Base-by-base conservation (phyloP, 2,888 invertebrate genomes). In the Noctua pronuba region DNA sequence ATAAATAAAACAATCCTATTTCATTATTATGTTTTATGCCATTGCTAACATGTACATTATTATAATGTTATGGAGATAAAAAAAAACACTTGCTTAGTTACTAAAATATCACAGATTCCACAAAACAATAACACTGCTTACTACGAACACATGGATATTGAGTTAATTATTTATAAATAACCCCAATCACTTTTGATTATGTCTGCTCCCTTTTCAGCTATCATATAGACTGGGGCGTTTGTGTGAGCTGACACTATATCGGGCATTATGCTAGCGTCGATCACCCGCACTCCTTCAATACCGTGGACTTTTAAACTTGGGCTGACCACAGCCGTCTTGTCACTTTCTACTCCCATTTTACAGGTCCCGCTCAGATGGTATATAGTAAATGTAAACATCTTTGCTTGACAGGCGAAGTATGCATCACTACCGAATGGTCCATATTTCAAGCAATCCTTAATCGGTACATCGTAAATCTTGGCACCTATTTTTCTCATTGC, bases 241-340 rank as follows among this genome's bases (percentile, higher is more conserved):
- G 98, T 98, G 91, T 98, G 98, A 31, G 98, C 98, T 1, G 98
- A 97, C 0, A 98, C 97, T 68, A 98, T 97, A 91, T 97, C 97
- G 0, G 98, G 98, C 97, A 98, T 98, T 68, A 98, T 97, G 84
- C 98, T 98, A 0, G 98, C 98, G 91, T 98, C 98, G 77, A 98
- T 97, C 0, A 98, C 98, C 82, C 98, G 95, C 49, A 98, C 93
- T 7, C 97, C 97, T 24, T 97, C 94, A 35, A 98, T 95, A 13
- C 98, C 98, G 88, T 98, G 97, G 0, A 98, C 97, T 86, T 95
- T 95, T 74, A 98, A 91, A 87, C 97, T 94, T 1, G 97, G 95
- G 89, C 98, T 97, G 0, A 98, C 98, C 0, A 98, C 98, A 0
- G 98, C 96, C 10, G 96, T 93, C 13, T 97, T 96, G 89, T 98